phyloP scores from a whole-genome alignment of 2,797 vertebrate genomes.

The Pseudochirops cupreus region DNA sequence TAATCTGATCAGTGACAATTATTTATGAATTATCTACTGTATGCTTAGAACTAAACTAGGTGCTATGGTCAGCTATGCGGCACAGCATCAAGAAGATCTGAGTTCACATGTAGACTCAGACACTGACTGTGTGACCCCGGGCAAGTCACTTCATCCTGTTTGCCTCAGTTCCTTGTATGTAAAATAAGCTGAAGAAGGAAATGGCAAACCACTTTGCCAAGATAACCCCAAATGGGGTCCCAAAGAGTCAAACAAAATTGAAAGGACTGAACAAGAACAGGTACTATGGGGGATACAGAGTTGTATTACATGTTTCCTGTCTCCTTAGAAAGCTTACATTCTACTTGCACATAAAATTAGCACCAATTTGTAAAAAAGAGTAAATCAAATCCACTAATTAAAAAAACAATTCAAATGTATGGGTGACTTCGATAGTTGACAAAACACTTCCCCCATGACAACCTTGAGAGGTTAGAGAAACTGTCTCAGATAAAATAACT shows the following conservation, averaged over 20 bases:
- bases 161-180: not conserved
- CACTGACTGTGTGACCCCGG: not conserved
- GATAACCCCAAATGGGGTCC: not conserved
- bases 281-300: not conserved
- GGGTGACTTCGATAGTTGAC: not conserved
- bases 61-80: not conserved
- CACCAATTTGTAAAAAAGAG: not conserved
- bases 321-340: not conserved
- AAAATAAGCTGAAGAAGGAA: no score
- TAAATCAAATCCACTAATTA: not conserved
- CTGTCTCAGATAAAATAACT: not conserved
- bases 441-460: not conserved
- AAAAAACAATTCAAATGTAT: not conserved
- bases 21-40: not conserved
- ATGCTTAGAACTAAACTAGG: not conserved
- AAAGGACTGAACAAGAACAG: not conserved
- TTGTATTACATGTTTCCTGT: not conserved
- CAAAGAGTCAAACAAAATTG: not conserved
- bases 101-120: not conserved
- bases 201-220: no score
- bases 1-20: not conserved
- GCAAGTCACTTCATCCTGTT: not conserved
- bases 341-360: not conserved
- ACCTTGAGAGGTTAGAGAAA: not conserved
- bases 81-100: not conserved